phyloP scores from a whole-genome alignment of 2,113 vertebrate genomes.

The Antechinus stuartii region DNA sequence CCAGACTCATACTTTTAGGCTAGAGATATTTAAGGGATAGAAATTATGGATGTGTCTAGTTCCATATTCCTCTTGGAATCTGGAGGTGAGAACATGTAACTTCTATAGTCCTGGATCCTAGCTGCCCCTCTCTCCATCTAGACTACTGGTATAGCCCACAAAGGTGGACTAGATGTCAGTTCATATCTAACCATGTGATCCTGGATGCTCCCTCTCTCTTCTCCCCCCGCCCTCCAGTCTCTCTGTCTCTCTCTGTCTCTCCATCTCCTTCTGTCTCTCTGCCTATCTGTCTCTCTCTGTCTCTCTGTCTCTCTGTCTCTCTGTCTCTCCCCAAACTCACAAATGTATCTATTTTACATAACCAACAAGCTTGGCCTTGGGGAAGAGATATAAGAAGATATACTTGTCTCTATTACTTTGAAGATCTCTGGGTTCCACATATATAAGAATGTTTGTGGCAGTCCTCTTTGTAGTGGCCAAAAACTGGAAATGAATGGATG shows the following conservation, averaged over 20 bases:
- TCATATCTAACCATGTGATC: neutral
- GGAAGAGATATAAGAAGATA: neutral
- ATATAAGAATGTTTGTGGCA: too few relatives aligned
- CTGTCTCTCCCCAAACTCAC: neutral
- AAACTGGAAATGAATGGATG: too few relatives aligned
- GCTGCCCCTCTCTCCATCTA: neutral
- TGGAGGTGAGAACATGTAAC: neutral
- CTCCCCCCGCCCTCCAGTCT: too few relatives aligned
- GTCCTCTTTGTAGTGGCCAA: too few relatives aligned
- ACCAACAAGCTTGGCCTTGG: neutral
- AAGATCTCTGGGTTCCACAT: too few relatives aligned
- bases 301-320: too few relatives aligned
- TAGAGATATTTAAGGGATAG: neutral
- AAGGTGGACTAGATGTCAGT: neutral
- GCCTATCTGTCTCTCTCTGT: too few relatives aligned
- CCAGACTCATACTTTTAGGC: neutral
- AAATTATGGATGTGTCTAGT: neutral
- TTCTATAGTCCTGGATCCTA: neutral
- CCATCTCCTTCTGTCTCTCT: too few relatives aligned
- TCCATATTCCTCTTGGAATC: neutral
- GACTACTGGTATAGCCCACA: neutral
- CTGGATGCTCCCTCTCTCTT: neutral
- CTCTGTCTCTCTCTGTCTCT: too few relatives aligned
- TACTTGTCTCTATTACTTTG: neutral
- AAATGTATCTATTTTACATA: neutral